These are phyloP conservation scores for Periparus ater DNA, from an alignment of 2,797 vertebrate species.

Conservation along the genomic window DNA sequence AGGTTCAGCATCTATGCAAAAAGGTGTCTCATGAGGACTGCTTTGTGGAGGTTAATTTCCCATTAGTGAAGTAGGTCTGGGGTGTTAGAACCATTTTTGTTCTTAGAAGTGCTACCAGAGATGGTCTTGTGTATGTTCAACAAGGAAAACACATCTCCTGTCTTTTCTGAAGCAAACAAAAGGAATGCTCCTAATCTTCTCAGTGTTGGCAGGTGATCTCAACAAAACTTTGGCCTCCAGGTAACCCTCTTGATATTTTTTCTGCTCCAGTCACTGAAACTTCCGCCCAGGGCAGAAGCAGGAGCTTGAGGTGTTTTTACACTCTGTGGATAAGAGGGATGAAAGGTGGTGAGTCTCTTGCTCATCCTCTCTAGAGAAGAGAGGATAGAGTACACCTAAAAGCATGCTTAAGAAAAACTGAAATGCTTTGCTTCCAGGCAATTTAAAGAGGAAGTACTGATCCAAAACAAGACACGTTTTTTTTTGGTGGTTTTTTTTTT, in stretches of 20 bases:
- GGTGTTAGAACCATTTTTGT: background rate
- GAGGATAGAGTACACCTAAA: background rate
- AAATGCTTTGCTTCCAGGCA: background rate
- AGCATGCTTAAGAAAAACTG: background rate
- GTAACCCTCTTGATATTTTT: background rate
- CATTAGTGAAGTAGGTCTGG: background rate
- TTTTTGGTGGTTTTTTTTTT: too few species aligned
- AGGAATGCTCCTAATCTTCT: background rate
- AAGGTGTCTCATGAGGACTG: background rate
- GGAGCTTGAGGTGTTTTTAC: background rate
- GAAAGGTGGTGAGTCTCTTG: background rate
- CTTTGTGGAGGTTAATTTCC: background rate
- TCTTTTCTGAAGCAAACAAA: background rate
- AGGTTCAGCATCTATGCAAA: background rate
- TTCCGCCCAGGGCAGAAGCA: background rate
- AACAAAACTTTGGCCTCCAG: background rate
- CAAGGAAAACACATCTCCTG: background rate
- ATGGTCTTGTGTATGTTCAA: background rate
- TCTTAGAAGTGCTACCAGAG: too few species aligned
- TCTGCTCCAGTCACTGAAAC: background rate
- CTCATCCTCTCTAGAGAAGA: background rate
- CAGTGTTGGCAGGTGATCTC: rapidly evolving
- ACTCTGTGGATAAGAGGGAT: background rate
- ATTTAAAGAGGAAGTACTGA: background rate
- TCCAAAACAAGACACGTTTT: background rate